These are phyloP conservation scores for Orius insidiosus DNA, from an alignment of 1,140 invertebrate species.

Conservation along the genomic window DNA sequence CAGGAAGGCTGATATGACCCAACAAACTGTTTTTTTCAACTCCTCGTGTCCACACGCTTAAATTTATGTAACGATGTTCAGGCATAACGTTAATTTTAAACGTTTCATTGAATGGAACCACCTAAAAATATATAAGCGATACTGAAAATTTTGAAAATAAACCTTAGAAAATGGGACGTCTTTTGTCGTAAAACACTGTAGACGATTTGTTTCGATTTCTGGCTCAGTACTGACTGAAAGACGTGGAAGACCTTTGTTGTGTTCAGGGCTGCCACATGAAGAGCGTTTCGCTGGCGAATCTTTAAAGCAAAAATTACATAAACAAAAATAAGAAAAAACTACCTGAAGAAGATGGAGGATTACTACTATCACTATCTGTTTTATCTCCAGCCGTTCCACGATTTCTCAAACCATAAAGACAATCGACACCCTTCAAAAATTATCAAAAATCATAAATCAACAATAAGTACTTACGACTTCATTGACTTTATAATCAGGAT, in stretches of 20 bases:
- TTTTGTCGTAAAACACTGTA: slow-evolving; percentile 20
- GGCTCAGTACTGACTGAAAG: slow-evolving; percentile 15
- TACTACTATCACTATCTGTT: slow-evolving; percentile 23
- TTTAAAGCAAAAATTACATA: slow-evolving; percentile 19
- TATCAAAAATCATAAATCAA: not conserved
- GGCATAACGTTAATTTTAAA: slow-evolving; percentile 50
- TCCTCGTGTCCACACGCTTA: slow-evolving; percentile 58
- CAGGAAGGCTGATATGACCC: slow-evolving; percentile 64
- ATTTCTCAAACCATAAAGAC: slow-evolving; percentile 15
- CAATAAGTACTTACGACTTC: not conserved
- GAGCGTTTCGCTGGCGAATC: slow-evolving; percentile 22
- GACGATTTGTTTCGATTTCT: slow-evolving; percentile 15
- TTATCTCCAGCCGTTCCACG: slow-evolving; percentile 18
- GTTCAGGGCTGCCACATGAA: slow-evolving; percentile 19
- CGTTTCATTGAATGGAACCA: slow-evolving; percentile 58
- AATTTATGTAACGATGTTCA: slow-evolving; percentile 58
- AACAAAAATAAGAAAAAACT: slow-evolving; percentile 12
- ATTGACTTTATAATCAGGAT: not conserved
- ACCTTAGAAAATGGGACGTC: slow-evolving; percentile 21
- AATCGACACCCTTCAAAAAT: not conserved
- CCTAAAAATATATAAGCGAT: slow-evolving; percentile 24
- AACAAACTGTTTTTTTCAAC: slow-evolving; percentile 40
- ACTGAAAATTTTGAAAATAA: slow-evolving; percentile 6
- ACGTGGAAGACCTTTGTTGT: slow-evolving; percentile 14
- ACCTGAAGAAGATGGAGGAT: slow-evolving; percentile 21